phyloP scores from a whole-genome alignment of 2,797 vertebrate species.

The Manis pentadactyla region DNA sequence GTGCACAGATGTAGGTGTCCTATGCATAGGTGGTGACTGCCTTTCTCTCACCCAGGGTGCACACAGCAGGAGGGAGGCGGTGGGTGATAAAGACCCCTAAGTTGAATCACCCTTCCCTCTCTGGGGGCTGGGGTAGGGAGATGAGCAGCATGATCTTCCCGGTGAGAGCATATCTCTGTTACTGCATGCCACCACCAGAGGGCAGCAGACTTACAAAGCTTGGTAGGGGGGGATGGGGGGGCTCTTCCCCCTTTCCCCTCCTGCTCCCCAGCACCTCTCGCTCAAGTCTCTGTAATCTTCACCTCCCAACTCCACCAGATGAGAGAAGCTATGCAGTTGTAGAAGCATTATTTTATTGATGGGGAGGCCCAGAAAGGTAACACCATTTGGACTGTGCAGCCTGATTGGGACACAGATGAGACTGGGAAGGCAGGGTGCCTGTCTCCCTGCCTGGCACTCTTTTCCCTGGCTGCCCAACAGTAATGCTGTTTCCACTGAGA shows the following conservation, averaged over 20 bases:
- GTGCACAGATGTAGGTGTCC: too few relatives aligned
- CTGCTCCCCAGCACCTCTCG: background rate
- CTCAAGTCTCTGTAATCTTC: background rate
- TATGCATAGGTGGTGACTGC: background rate
- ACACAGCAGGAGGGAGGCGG: background rate
- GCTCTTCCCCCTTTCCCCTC: too few relatives aligned
- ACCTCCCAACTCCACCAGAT: background rate
- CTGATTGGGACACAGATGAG: background rate
- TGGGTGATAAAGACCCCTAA: background rate
- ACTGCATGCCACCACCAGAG: constrained; percentile 51
- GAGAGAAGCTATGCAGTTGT: background rate
- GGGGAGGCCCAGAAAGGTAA: background rate
- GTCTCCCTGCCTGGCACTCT: background rate
- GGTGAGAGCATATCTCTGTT: background rate
- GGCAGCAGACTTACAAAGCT: constrained; percentile 48
- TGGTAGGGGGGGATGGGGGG: background rate
- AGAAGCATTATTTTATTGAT: background rate
- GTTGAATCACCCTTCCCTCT: background rate
- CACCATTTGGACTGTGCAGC: background rate
- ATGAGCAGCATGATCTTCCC: background rate
- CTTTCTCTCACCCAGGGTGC: background rate
- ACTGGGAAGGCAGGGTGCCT: background rate
- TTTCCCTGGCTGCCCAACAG: background rate
- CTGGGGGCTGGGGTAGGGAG: background rate
- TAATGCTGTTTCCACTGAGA: background rate